Evolutionary conservation across 2,113 vertebrate genomes (phyloP).

Genomic region (Corythaixoides concolor): DNA sequence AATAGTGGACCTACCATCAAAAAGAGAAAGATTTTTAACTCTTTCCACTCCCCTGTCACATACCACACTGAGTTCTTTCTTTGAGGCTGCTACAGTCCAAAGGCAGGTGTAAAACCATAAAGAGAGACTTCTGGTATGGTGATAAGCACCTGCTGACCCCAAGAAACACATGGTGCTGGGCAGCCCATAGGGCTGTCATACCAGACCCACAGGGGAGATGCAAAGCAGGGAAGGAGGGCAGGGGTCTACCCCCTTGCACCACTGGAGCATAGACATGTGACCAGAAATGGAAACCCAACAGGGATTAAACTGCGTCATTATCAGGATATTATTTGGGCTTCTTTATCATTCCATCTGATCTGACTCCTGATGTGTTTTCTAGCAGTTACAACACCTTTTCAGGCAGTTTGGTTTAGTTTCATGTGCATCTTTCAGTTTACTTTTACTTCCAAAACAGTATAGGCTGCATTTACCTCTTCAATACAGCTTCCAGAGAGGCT

Average conservation of each 20-base stretch:
- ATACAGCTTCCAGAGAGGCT: not conserved
- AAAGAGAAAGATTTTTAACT: slow-evolving; percentile 36
- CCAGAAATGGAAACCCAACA: not conserved
- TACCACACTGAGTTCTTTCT: not conserved
- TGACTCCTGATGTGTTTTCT: not conserved
- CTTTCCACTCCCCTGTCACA: not conserved
- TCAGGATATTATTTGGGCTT: not conserved
- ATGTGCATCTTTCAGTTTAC: not conserved
- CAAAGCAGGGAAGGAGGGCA: not conserved
- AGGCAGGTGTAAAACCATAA: not conserved
- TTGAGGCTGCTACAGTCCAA: not conserved
- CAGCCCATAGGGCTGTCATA: not conserved
- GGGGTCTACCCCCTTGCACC: not conserved
- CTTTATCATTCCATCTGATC: not conserved
- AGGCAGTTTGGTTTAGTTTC: not conserved
- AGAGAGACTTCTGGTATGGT: not conserved
- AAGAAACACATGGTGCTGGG: rapidly evolving
- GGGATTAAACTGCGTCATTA: not conserved
- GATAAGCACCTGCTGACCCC: not conserved
- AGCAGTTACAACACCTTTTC: not conserved
- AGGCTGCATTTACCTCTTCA: not conserved
- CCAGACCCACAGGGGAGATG: not conserved
- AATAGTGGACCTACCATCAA: slow-evolving; percentile 7
- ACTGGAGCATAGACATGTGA: rapidly evolving
- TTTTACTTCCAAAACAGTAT: not conserved